phyloP scores from a whole-genome alignment of 30 jellyfish, hydroid and myxozoan genomes.

The Nemopilema nomurai region DNA sequence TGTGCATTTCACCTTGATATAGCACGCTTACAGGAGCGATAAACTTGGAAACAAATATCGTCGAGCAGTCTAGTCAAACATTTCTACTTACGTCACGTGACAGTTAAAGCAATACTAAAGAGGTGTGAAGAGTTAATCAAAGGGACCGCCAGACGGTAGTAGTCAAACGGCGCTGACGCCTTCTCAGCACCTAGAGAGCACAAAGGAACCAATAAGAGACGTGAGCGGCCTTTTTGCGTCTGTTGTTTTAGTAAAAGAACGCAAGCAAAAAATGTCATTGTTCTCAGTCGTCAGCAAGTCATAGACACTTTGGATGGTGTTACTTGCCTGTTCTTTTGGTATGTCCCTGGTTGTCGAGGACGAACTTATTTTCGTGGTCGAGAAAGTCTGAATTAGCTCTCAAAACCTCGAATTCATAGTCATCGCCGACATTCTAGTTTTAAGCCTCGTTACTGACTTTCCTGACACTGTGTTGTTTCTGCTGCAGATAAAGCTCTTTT shows the following conservation, averaged over 20 bases:
- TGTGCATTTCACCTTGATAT: no score
- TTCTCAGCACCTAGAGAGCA: constrained; percentile 64
- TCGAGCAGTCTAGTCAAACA: background rate
- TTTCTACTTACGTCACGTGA: constrained; percentile 40
- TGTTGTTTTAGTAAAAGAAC: constrained; percentile 39
- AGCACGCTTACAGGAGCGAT: background rate
- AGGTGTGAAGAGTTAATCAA: constrained; percentile 49
- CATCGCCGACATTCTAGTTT: background rate
- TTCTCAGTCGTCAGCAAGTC: constrained; percentile 42
- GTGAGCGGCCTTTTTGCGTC: constrained; percentile 69
- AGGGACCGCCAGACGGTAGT: constrained; percentile 65
- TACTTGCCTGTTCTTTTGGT: constrained; percentile 6
- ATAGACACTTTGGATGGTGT: constrained; percentile 42
- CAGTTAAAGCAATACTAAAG: constrained; percentile 32
- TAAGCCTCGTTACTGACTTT: background rate
- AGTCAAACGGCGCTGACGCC: constrained; percentile 56
- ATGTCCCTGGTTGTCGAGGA: background rate
- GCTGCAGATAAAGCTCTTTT: background rate
- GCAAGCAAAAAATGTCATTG: constrained; percentile 18
- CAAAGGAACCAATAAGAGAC: constrained; percentile 42
- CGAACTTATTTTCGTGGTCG: background rate
- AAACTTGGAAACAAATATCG: background rate
- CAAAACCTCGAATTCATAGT: background rate
- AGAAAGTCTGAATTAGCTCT: background rate
- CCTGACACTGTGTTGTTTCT: background rate